These are phyloP conservation scores for Scaptomyza flava DNA, from an alignment of 2,888 invertebrate genomes.

Conservation along the genomic window DNA sequence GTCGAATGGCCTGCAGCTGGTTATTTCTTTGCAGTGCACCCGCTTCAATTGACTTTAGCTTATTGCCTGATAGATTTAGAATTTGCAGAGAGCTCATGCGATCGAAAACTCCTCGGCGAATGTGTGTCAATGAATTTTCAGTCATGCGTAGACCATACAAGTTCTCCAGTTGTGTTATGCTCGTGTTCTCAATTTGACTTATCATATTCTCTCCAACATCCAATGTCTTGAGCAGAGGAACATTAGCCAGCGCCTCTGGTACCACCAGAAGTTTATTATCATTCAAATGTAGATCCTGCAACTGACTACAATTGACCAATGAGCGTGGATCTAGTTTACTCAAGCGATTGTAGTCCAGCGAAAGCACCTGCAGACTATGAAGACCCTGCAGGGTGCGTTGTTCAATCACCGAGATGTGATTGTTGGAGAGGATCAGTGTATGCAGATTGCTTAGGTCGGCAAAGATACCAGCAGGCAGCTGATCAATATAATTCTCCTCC, in stretches of 20 bases:
- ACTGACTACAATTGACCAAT: constrained; percentile 93
- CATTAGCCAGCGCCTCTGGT: constrained; percentile 92
- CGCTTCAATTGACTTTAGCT: constrained; percentile 90
- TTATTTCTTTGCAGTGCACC: constrained; percentile 91
- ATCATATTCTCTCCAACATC: constrained; percentile 97
- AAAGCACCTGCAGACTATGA: constrained; percentile 92
- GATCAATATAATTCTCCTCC: constrained; percentile 93
- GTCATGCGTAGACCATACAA: constrained; percentile 95
- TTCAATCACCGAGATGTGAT: constrained; percentile 92
- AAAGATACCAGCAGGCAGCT: constrained; percentile 93
- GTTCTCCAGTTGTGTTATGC: constrained; percentile 93
- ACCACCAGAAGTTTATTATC: constrained; percentile 92
- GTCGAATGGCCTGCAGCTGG: constrained; percentile 93
- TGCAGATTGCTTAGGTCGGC: constrained; percentile 95
- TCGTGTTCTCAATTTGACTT: constrained; percentile 91
- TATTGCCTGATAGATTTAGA: constrained; percentile 94
- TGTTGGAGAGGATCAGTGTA: constrained; percentile 93
- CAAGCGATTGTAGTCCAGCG: constrained; percentile 93
- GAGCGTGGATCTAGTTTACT: constrained; percentile 93
- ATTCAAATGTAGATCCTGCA: constrained; percentile 95
- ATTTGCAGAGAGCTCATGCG: constrained; percentile 93
- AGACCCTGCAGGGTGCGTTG: constrained; percentile 94
- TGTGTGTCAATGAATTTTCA: constrained; percentile 93
- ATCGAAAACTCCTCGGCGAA: constrained; percentile 91
- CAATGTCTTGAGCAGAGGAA: constrained; percentile 93